These are phyloP conservation scores for Metaphire vulgaris DNA, from an alignment of 1,140 invertebrate species.

Conservation along the genomic window DNA sequence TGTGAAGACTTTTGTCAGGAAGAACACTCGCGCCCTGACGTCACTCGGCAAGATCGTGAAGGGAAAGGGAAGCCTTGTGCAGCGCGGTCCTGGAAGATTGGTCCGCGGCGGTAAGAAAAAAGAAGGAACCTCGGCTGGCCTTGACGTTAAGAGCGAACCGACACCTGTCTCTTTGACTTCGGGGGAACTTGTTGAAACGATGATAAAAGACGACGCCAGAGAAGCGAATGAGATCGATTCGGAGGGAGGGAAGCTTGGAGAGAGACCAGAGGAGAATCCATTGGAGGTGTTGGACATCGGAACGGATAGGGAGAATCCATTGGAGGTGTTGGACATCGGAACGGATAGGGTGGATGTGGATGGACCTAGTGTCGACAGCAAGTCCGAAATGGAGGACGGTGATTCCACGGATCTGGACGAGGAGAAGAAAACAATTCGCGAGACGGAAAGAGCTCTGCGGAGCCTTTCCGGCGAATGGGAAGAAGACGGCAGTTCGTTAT, in stretches of 20 bases:
- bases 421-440: slow-evolving; percentile 71
- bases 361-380: neutral
- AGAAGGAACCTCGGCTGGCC: neutral
- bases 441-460: slow-evolving; percentile 75
- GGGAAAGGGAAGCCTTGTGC: neutral
- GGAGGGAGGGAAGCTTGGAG: too few species aligned
- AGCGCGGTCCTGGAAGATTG: neutral
- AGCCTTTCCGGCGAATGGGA: slow-evolving; percentile 62
- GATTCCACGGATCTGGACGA: slow-evolving; percentile 52
- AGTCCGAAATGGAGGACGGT: slow-evolving; percentile 20
- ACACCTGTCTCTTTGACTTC: too few species aligned
- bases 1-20: too few species aligned
- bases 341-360: neutral
- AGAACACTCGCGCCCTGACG: neutral
- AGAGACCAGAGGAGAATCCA: too few species aligned
- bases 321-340: neutral
- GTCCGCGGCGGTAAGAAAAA: neutral
- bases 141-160: too few species aligned
- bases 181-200: too few species aligned
- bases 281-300: neutral
- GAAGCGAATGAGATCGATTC: neutral
- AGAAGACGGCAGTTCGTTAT: slow-evolving; percentile 25
- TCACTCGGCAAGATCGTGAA: neutral
- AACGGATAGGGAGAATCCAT: too few species aligned
- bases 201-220: too few species aligned